phyloP scores from a whole-genome alignment of 2,888 invertebrate species.

The Brachyptera risi region DNA sequence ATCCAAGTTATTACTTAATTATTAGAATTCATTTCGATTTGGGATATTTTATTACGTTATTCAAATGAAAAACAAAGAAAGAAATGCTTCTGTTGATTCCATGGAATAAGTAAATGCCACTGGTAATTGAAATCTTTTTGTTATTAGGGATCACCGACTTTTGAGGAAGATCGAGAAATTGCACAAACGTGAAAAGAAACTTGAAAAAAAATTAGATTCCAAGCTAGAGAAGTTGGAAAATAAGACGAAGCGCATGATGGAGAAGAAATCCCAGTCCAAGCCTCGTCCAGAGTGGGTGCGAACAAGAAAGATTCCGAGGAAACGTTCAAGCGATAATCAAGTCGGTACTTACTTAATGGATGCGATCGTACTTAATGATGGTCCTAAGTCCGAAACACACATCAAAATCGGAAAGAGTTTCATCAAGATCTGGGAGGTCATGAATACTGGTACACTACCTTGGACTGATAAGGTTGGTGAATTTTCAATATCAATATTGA shows the following conservation, averaged over 20 bases:
- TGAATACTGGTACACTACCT: constrained; percentile 42
- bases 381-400: constrained; percentile 24
- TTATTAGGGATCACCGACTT: constrained; percentile 32
- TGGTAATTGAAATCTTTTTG: too few species aligned
- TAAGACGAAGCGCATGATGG: constrained; percentile 45
- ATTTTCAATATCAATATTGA: too few species aligned
- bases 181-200: constrained; percentile 36
- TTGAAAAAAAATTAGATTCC: constrained; percentile 42
- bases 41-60: too few species aligned
- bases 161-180: constrained; percentile 34
- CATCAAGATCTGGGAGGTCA: constrained; percentile 44
- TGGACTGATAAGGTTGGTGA: constrained; percentile 40
- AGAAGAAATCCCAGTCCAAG: constrained; percentile 40
- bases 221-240: constrained; percentile 46
- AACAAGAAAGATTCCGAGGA: constrained; percentile 20
- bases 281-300: constrained; percentile 18
- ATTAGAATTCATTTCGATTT: too few species aligned
- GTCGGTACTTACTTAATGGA: constrained; percentile 30
- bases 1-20: too few species aligned
- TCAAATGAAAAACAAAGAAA: too few species aligned
- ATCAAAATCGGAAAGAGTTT: constrained; percentile 42
- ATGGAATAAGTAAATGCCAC: too few species aligned
- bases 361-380: constrained; percentile 30
- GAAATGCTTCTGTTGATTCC: too few species aligned
- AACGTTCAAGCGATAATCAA: constrained; percentile 19